Evolutionary conservation across 2,797 vertebrate species (phyloP).

Genomic region (Heteromormyrus szaboi): DNA sequence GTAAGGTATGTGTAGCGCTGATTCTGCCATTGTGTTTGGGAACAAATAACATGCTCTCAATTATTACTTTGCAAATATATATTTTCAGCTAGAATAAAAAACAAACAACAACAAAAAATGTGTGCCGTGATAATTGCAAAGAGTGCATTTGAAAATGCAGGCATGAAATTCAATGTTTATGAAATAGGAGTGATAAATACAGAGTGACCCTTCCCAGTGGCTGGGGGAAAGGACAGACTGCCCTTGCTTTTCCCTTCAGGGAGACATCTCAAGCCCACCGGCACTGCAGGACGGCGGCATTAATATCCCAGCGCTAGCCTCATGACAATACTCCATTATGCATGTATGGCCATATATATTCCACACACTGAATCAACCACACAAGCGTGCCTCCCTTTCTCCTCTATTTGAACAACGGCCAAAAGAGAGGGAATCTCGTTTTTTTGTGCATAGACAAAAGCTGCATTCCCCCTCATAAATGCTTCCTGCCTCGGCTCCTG

Average conservation of each 20-base stretch:
- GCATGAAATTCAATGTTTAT: conserved; percentile 27
- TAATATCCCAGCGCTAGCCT: conserved; percentile 65
- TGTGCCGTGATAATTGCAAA: conserved; percentile 30
- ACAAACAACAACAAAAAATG: neutral
- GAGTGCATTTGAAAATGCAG: conserved; percentile 25
- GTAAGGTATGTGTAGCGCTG: no score
- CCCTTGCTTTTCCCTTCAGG: conserved; percentile 61
- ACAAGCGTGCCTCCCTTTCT: conserved; percentile 57
- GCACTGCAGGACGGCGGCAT: conserved; percentile 59
- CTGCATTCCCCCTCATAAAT: conserved; percentile 33
- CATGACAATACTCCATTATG: conserved; percentile 67
- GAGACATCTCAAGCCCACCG: conserved; percentile 62
- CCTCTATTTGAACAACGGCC: conserved; percentile 56
- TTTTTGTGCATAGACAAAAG: conserved; percentile 26
- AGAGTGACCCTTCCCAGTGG: conserved; percentile 63
- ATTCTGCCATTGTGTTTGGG: neutral
- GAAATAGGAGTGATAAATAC: conserved; percentile 53
- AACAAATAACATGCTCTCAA: neutral
- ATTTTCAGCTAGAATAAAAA: neutral
- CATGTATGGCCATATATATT: conserved; percentile 64
- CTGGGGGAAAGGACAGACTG: conserved; percentile 56
- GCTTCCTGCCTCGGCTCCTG: conserved; percentile 48
- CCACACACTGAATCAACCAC: conserved; percentile 61
- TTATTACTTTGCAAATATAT: neutral
- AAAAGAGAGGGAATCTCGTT: conserved; percentile 52